phyloP scores from a whole-genome alignment of 2,888 invertebrate species.

The Eudemis profundana region DNA sequence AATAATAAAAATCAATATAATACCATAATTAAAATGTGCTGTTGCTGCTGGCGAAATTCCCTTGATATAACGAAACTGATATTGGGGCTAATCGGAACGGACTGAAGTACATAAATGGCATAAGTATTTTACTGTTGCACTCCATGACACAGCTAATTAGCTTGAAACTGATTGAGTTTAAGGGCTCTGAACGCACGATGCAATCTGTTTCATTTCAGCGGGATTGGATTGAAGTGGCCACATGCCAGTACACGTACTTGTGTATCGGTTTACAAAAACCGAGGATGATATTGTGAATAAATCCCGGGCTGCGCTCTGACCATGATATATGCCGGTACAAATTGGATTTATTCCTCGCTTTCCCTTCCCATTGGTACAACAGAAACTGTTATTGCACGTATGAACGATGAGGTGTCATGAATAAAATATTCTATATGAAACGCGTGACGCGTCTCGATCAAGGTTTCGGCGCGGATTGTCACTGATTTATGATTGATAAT shows the following conservation, averaged over 20 bases:
- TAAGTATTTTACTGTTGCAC: no score
- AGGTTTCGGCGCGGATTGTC: conserved; percentile 32
- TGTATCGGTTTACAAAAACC: conserved; percentile 44
- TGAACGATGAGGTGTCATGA: conserved; percentile 79
- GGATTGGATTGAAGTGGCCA: conserved; percentile 67
- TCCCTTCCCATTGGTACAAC: conserved; percentile 73
- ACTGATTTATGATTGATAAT: conserved; percentile 38
- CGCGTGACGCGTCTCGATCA: conserved; percentile 63
- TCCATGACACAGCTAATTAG: no score
- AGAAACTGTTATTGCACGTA: conserved; percentile 79
- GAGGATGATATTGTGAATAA: conserved; percentile 72
- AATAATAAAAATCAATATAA: no score
- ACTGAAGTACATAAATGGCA: no score
- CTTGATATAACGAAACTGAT: no score
- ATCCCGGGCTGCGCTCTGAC: conserved; percentile 73
- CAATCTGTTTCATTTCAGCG: conserved; percentile 53
- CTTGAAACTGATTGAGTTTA: no score
- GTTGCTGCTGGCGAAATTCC: no score
- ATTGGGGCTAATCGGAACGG: no score
- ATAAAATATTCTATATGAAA: conserved; percentile 74
- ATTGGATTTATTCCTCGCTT: conserved; percentile 81
- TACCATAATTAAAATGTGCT: no score
- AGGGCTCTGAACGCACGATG: not conserved
- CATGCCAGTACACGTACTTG: conserved; percentile 54
- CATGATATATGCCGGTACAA: conserved; percentile 81